Percentiles rank a stretch among this genome's conserved stretches.
phyloP scores from a whole-genome alignment of 2,888 invertebrate genomes.

The Acheta domesticus region DNA sequence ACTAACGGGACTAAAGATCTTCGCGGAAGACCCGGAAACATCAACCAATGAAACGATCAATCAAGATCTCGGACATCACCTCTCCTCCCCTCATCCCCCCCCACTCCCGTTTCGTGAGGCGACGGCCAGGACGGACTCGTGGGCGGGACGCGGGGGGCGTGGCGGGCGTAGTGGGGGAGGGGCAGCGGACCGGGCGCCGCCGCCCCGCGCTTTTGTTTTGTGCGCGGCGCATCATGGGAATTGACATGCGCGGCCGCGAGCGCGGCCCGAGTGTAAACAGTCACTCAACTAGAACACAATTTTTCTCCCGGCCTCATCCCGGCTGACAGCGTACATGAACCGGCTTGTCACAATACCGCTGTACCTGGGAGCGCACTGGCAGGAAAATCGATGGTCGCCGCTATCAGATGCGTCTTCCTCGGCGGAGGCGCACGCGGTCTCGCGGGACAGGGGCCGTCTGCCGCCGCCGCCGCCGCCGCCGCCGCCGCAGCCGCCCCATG shows the following conservation, averaged over 20 bases:
- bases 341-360: slow-evolving; percentile 18
- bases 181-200: no score
- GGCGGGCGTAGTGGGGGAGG: no score
- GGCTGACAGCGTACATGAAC: slow-evolving; percentile 10
- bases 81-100: no score
- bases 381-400: slow-evolving; percentile 9
- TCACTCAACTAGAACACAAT: slow-evolving; percentile 18
- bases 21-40: no score
- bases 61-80: no score
- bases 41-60: no score
- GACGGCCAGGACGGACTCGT: no score
- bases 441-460: not conserved
- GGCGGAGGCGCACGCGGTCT: no score
- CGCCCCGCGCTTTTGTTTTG: not conserved
- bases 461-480: not conserved
- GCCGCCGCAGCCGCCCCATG: not conserved
- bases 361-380: not conserved
- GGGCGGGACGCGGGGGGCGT: rapidly evolving
- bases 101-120: no score
- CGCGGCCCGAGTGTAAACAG: not conserved
- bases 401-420: not conserved
- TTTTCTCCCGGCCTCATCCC: not conserved
- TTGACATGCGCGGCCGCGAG: slow-evolving; percentile 9
- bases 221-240: slow-evolving; percentile 10
- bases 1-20: no score